Base-by-base conservation (phyloP, 2,888 invertebrate genomes). In the Mimas tiliae region DNA sequence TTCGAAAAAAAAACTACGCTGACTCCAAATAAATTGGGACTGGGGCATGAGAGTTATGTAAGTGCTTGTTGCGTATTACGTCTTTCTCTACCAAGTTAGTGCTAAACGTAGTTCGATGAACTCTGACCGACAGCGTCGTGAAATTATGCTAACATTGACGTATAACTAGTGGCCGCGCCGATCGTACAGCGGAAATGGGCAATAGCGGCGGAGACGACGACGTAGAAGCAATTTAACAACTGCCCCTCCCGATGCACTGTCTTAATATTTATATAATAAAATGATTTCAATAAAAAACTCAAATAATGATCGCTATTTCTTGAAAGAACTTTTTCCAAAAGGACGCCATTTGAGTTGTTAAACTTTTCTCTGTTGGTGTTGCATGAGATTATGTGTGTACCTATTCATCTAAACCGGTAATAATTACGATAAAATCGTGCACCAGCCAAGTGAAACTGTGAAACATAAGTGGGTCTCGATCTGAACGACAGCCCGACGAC, bases 111-210 rank as follows among this genome's bases (percentile, higher is more conserved):
- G 69, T 70, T 65, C 72, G 68, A 47, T 68, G 64, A 70, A 70
- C 70, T 72, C 50, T 33, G 62, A 64, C 66, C 38, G 50, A 62
- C 34, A 7, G 7, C 70, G 19, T 34, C 34, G 50, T 51, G 34
- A 48, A 68, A 74, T 78, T 65, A 77, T 74, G 76, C 71, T 74
- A 48, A 68, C 72, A 75, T 75, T 70, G 65, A 79, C 75, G 74
- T 71, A 78, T 80, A 83, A 78, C 76, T 77, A 82, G 77, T 79
- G 77, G 74, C 80, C 66, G 63, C 47, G 73, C 79, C 78, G 75
- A 78, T 81, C 79, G 76, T 80, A 78, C 76, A 84, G 80, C 87
- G 91, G 91, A 91, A 87, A 88, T 87, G 80, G 79, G 76, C 86
- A 87, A 88, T 87, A 86, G 79, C 64, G 7, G 81, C 80, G 77